Evolutionary conservation across 2,888 invertebrate genomes (phyloP).

Genomic region (Alviniconcha strummeri): DNA sequence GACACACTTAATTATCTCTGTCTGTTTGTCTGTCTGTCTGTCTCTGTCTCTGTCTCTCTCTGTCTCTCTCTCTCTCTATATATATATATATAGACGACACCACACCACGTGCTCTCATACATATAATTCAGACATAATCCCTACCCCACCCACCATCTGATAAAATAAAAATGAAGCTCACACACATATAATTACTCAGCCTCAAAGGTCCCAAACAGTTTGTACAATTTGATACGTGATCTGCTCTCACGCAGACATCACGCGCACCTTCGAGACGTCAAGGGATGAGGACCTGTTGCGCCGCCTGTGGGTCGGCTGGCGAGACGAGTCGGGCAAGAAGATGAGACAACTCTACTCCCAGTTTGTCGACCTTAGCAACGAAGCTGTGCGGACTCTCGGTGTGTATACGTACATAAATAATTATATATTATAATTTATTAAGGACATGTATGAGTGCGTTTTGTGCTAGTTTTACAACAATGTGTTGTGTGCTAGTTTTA

Average conservation of each 20-base stretch:
- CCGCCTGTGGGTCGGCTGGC: slow-evolving; percentile 15
- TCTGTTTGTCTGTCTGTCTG: background rate
- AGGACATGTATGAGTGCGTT: no score
- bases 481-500: no score
- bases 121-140: no score
- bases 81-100: background rate
- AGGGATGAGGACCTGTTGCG: slow-evolving; percentile 1
- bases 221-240: no score
- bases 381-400: background rate
- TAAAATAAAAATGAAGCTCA: no score
- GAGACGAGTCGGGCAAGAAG: background rate
- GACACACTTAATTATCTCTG: background rate
- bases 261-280: background rate
- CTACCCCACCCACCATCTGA: no score
- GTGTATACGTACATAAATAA: no score
- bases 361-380: slow-evolving; percentile 20
- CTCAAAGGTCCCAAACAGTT: no score
- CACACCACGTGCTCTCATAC: no score
- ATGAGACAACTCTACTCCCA: slow-evolving; percentile 19
- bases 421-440: no score
- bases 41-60: slow-evolving; percentile 1
- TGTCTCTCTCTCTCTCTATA: background rate
- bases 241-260: background rate
- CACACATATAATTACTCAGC: no score
- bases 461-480: no score